Evolutionary conservation across 2,888 invertebrate species (phyloP), one percentile per base, ranked within the genome.

Genomic region (Ophioninae sp.): DNA sequence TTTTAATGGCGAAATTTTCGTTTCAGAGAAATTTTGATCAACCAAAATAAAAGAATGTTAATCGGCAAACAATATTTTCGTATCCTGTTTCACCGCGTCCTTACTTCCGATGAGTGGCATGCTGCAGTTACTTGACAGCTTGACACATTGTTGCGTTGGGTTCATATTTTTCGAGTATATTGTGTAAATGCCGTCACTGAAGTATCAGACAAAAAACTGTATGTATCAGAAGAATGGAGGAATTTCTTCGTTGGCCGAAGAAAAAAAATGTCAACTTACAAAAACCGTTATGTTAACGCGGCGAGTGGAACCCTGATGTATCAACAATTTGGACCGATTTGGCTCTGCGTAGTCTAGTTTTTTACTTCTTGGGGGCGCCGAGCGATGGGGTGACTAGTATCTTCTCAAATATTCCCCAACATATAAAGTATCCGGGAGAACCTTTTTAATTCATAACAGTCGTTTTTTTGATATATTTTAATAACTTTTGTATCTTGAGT

Each of bases 51-150:
- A 20, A 50, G 20, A 13, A 23, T 69, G 8, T 21, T 39, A 2
- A 67, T 57, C 17, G 13, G 30, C 30, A 56, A 75, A 56, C 21
- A 73, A 62, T 41, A 61, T 62, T 17, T 65, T 37, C 8, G 50
- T 68, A 65, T 10, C 61, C 44, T 10, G 70, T 76, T 79, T 13
- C 57, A 20, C 21, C 61, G 41, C 61, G 5, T 88, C 83, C 94
- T 93, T 94, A 95, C 95, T 93, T 91, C 95, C 94, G 88, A 95
- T 92, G 82, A 95, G 89, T 50, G 95, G 95, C 94, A 95, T 94
- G 79, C 89, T 86, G 88, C 93, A 91, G 69, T 94, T 94, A 90
- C 93, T 94, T 41, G 91, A 87, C 78, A 94, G 90, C 85, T 90
- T 89, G 85, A 93, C 90, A 72, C 77, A 86, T 80, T 85, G 83